Conservation (phyloP, 2,113 vertebrate genomes). For the Bostrychus sinensis region DNA sequence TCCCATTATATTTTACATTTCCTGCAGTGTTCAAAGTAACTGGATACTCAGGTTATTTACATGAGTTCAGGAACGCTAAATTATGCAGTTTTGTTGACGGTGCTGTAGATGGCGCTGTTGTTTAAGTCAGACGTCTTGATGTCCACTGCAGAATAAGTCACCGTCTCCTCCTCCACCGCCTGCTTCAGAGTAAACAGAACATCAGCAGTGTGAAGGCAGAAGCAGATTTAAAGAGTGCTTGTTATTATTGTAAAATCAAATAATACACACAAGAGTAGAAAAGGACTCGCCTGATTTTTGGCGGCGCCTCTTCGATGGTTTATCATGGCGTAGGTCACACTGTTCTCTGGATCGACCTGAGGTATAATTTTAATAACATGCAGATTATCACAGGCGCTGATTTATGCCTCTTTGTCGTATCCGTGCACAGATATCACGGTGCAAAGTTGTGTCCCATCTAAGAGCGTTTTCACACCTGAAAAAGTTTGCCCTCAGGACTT, state of each 20-base stretch:
- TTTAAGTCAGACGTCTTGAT: not conserved
- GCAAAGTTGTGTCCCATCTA: no score
- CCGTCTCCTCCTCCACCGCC: not conserved
- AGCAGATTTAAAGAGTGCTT: no score
- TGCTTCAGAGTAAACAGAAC: not conserved
- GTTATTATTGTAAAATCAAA: no score
- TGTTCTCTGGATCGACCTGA: constrained; percentile 25
- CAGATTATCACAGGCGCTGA: not conserved
- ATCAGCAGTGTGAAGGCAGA: not conserved
- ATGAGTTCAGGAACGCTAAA: no score
- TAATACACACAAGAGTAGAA: not conserved
- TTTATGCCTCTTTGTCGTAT: no score
- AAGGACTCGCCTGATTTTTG: constrained; percentile 10
- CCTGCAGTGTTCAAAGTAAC: no score
- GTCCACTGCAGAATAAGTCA: constrained; percentile 22
- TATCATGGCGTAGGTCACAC: constrained; percentile 31
- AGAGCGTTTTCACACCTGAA: no score
- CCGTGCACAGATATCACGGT: no score
- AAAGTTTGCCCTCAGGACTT: no score
- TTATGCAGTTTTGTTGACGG: not conserved
- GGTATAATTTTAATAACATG: constrained; percentile 8
- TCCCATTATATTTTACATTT: no score
- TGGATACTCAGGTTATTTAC: no score
- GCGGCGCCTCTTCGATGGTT: not conserved
- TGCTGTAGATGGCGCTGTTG: not conserved